Conservation (phyloP, 2,797 vertebrate species). For the Iguana delicatissima region DNA sequence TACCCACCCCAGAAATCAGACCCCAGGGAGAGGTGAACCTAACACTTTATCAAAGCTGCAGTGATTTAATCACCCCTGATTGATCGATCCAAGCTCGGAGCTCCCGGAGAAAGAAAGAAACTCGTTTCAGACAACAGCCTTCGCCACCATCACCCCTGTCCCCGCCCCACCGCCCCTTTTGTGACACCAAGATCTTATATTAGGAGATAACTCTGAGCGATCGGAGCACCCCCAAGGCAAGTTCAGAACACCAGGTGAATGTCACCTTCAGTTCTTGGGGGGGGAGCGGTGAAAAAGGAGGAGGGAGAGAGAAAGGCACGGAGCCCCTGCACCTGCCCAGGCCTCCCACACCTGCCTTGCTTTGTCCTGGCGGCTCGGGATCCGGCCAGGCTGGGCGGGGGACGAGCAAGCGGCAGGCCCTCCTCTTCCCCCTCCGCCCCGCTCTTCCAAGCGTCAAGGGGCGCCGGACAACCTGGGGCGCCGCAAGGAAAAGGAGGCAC, state of each 20-base stretch:
- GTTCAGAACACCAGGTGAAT: background rate
- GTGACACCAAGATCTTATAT: background rate
- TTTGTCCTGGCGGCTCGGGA: constrained; percentile 8
- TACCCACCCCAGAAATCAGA: too few relatives aligned
- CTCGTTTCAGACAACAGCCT: too few relatives aligned
- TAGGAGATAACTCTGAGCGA: background rate
- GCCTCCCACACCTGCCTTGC: background rate
- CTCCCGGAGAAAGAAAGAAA: background rate
- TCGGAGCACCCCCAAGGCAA: background rate
- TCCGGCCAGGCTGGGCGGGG: too few relatives aligned
- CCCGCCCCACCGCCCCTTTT: background rate
- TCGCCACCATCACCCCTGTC: background rate
- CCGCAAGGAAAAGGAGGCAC: background rate
- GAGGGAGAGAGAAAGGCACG: background rate
- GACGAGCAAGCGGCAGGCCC: background rate
- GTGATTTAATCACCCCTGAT: background rate
- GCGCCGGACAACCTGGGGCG: too few relatives aligned
- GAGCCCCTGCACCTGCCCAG: background rate
- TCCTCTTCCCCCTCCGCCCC: background rate
- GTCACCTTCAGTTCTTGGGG: constrained; percentile 25
- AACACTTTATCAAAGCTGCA: background rate
- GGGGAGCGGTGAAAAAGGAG: background rate
- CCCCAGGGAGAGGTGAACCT: background rate
- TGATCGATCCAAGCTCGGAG: constrained; percentile 7
- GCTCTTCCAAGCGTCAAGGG: background rate